A percentile compares a stretch with the other conserved stretches of the same genome.
Conservation (phyloP, 2,113 vertebrate genomes). For the Saguinus imperator region DNA sequence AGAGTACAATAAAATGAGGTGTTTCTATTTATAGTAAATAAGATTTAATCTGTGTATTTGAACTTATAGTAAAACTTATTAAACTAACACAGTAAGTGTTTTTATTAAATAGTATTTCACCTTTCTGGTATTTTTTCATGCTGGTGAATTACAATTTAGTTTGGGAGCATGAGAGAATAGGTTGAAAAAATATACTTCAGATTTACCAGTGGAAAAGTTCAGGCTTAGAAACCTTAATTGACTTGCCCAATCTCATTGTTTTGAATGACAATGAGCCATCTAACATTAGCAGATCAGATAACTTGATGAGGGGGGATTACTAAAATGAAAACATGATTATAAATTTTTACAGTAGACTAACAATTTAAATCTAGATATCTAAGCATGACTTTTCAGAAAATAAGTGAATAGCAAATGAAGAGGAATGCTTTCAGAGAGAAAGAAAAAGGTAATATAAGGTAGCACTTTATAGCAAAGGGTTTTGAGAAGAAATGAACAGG, state of each 20-base stretch:
- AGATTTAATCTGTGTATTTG: not conserved
- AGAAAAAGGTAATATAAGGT: not conserved
- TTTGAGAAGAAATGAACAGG: not conserved
- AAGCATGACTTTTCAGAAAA: not conserved
- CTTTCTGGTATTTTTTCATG: not conserved
- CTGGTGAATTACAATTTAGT: not conserved
- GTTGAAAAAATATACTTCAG: not conserved
- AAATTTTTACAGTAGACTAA: not conserved
- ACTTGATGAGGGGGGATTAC: not conserved
- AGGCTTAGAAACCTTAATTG: not conserved
- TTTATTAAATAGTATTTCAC: not conserved
- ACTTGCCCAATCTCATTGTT: not conserved
- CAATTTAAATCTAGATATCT: not conserved
- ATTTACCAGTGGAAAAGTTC: not conserved
- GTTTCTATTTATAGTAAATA: not conserved
- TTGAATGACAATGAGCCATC: not conserved
- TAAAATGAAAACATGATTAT: not conserved
- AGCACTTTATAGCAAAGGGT: not conserved
- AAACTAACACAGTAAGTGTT: not conserved
- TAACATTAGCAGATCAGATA: not conserved
- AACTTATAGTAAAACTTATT: not conserved
- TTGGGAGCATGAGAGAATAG: not conserved
- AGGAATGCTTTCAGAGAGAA: not conserved
- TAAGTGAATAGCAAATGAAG: not conserved
- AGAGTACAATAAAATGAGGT: not conserved